Percentiles rank a stretch among this genome's conserved stretches.
These are phyloP conservation scores for Eubucco bourcierii DNA, from an alignment of 2,113 vertebrate species.

Conservation along the genomic window DNA sequence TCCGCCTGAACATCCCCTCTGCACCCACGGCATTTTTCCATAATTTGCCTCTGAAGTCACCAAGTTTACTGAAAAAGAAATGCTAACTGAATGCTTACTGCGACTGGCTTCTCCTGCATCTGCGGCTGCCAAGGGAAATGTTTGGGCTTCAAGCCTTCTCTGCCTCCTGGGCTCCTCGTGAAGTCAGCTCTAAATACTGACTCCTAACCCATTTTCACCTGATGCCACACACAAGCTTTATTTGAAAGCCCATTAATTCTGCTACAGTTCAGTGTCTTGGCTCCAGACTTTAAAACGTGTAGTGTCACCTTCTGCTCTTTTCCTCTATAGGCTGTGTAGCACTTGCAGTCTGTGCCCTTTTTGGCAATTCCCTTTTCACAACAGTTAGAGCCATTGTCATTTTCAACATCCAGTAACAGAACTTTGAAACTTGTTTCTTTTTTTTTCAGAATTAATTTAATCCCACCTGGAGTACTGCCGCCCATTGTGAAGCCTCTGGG, in stretches of 20 bases:
- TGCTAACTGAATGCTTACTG: neutral
- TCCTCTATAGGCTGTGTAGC: neutral
- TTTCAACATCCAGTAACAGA: neutral
- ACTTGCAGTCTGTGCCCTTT: neutral
- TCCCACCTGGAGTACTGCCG: too few relatives aligned
- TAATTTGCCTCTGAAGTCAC: conserved; percentile 54
- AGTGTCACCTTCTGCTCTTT: neutral
- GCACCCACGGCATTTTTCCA: conserved; percentile 72
- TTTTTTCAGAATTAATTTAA: neutral
- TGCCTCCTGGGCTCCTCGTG: neutral
- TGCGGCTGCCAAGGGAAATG: neutral
- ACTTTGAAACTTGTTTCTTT: neutral
- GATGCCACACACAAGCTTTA: neutral
- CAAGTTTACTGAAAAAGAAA: conserved; percentile 61
- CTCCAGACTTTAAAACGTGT: neutral
- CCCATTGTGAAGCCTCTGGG: too few relatives aligned
- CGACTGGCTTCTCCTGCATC: neutral
- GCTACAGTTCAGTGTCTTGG: neutral
- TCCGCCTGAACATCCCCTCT: conserved; percentile 44
- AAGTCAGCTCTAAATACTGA: neutral
- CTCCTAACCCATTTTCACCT: neutral
- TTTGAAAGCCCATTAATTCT: neutral
- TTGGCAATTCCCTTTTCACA: neutral
- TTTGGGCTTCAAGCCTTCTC: neutral
- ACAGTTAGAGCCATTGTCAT: neutral